These are phyloP conservation scores for Halichoerus grypus DNA, from an alignment of 2,113 vertebrate species.

Conservation along the genomic window DNA sequence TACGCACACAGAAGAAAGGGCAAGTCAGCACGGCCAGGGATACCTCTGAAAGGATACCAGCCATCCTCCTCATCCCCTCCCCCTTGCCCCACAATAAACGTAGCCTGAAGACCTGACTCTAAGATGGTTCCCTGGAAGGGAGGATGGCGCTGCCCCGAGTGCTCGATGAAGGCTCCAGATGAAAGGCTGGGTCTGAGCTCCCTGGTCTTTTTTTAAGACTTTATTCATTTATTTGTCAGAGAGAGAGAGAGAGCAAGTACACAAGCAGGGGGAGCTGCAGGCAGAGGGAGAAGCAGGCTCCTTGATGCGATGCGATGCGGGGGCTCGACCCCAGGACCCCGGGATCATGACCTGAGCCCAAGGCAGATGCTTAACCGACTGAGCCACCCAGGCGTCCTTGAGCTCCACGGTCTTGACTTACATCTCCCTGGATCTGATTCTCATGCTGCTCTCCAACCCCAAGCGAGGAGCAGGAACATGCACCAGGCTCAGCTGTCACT, in stretches of 20 bases:
- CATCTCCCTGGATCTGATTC: neutral
- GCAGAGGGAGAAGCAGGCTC: neutral
- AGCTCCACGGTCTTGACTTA: neutral
- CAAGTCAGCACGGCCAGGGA: slow-evolving; percentile 52
- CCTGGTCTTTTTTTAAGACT: neutral
- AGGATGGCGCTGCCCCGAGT: neutral
- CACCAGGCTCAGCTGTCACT: slow-evolving; percentile 22
- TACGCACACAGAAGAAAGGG: slow-evolving; percentile 69
- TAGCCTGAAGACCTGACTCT: neutral
- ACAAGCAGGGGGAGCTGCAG: neutral
- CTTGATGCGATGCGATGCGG: neutral
- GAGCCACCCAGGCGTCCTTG: neutral
- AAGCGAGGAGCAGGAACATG: neutral
- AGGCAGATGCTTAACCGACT: neutral
- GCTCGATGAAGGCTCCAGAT: neutral
- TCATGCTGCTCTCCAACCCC: neutral
- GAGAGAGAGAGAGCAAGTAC: neutral
- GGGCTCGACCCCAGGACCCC: neutral
- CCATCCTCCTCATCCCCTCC: neutral
- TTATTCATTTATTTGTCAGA: too few relatives aligned
- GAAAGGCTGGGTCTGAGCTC: neutral
- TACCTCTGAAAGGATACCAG: neutral
- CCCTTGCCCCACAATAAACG: neutral
- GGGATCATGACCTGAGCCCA: neutral
- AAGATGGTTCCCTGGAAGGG: neutral